Conservation (phyloP, 2,888 invertebrate genomes). For the Incurvaria masculella region DNA sequence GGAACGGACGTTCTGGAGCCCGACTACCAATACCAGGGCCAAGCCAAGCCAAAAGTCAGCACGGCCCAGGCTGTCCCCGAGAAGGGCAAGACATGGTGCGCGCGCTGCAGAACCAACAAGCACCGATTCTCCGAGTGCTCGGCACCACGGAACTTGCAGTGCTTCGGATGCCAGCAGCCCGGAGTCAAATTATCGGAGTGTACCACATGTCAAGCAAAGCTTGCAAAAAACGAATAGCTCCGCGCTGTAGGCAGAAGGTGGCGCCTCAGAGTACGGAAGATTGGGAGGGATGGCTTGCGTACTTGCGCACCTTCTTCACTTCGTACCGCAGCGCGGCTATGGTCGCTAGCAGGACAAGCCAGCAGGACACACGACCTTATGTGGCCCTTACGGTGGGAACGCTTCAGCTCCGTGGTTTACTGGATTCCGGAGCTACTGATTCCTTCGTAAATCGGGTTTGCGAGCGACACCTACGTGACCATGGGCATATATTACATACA, state of each 20-base stretch:
- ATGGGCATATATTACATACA: not conserved
- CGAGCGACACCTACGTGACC: not conserved
- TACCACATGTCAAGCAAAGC: not conserved
- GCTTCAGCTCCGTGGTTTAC: too few relatives aligned
- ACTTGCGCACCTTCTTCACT: not conserved
- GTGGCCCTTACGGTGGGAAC: too few relatives aligned
- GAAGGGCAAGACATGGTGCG: not conserved
- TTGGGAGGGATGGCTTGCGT: not conserved
- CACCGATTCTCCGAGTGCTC: not conserved
- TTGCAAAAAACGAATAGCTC: not conserved
- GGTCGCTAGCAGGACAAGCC: too few relatives aligned
- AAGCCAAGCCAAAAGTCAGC: too few relatives aligned
- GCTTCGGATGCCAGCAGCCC: not conserved
- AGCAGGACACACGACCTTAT: too few relatives aligned
- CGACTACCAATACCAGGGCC: not conserved
- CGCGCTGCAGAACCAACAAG: not conserved
- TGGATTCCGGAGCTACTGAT: not conserved
- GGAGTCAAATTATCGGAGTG: not conserved
- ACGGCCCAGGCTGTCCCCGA: too few relatives aligned
- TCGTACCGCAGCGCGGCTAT: not conserved
- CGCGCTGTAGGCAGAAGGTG: not conserved
- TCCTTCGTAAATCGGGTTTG: not conserved
- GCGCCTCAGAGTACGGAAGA: slow-evolving; percentile 9
- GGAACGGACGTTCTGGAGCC: not conserved
- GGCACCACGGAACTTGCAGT: not conserved